A percentile compares a stretch with the other conserved stretches of the same genome.
These are phyloP conservation scores for Eriosoma lanigerum DNA, from an alignment of 1,140 invertebrate species.

Conservation along the genomic window DNA sequence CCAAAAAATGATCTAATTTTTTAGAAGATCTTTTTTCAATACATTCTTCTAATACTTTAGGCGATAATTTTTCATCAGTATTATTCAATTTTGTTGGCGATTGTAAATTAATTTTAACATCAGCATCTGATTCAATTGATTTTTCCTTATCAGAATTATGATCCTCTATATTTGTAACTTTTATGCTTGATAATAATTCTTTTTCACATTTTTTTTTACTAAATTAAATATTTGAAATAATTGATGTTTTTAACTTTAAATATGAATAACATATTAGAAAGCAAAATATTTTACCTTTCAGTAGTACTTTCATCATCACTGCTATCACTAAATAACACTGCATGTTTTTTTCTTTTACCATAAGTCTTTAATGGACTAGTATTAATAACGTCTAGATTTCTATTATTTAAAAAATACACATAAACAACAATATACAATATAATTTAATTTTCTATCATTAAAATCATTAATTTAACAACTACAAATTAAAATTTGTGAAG, in stretches of 20 bases:
- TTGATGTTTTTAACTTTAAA: background rate
- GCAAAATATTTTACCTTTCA: background rate
- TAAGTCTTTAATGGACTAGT: conserved; percentile 43
- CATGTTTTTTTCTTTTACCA: conserved; percentile 45
- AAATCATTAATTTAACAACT: too few species aligned
- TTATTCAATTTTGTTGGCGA: background rate
- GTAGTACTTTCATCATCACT: conserved; percentile 28
- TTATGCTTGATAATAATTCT: background rate
- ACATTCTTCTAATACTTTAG: too few species aligned
- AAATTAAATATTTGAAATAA: background rate
- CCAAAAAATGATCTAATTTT: too few species aligned
- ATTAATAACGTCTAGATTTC: background rate
- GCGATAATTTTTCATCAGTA: background rate
- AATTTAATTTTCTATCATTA: too few species aligned
- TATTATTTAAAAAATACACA: background rate
- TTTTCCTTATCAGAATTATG: background rate
- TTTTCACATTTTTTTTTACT: conserved; percentile 42
- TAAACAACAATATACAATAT: too few species aligned
- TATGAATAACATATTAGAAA: too few species aligned
- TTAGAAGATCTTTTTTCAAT: background rate
- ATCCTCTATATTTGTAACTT: background rate
- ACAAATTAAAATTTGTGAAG: too few species aligned
- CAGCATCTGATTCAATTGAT: background rate
- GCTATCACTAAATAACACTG: conserved; percentile 45
- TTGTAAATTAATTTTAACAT: background rate